Conservation (phyloP, 2,888 invertebrate genomes). For the Eristalinus aeneus region DNA sequence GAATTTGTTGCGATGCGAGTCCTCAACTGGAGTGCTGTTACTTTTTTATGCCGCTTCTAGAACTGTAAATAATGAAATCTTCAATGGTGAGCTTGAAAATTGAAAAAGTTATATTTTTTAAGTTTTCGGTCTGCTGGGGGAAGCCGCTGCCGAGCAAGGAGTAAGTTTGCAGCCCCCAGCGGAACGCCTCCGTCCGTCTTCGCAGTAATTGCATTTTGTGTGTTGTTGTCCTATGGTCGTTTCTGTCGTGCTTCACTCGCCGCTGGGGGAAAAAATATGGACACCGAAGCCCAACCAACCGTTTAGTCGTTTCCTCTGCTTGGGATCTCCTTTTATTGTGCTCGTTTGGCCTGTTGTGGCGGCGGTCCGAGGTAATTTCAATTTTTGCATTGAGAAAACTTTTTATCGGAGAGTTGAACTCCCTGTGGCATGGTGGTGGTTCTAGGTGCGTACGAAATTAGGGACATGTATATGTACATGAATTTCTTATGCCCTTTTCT, state of each 20-base stretch:
- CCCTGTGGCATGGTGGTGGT: background rate
- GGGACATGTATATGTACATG: constrained; percentile 38
- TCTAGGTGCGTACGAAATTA: constrained; percentile 13
- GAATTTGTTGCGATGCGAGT: constrained; percentile 35
- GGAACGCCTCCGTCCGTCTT: constrained; percentile 15
- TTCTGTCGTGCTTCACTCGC: background rate
- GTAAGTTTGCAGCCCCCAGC: constrained; percentile 10
- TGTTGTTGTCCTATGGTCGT: background rate
- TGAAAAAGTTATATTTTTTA: constrained; percentile 37
- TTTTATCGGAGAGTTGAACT: constrained; percentile 28
- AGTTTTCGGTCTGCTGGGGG: constrained; percentile 16
- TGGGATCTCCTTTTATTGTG: constrained; percentile 13
- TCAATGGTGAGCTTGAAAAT: constrained; percentile 42
- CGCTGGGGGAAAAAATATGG: constrained; percentile 6
- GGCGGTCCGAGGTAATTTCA: constrained; percentile 35
- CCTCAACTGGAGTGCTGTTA: background rate
- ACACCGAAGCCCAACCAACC: constrained; percentile 30
- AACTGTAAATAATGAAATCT: constrained; percentile 59
- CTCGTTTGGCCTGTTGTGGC: constrained; percentile 7
- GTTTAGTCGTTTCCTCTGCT: constrained; percentile 22
- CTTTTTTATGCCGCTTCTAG: constrained; percentile 23
- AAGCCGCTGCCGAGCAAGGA: background rate
- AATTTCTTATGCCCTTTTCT: background rate
- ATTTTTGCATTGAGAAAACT: constrained; percentile 38
- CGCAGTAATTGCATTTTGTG: constrained; percentile 56